Conservation (phyloP, 2,797 vertebrate genomes). For the Rhinoraja longicauda region DNA sequence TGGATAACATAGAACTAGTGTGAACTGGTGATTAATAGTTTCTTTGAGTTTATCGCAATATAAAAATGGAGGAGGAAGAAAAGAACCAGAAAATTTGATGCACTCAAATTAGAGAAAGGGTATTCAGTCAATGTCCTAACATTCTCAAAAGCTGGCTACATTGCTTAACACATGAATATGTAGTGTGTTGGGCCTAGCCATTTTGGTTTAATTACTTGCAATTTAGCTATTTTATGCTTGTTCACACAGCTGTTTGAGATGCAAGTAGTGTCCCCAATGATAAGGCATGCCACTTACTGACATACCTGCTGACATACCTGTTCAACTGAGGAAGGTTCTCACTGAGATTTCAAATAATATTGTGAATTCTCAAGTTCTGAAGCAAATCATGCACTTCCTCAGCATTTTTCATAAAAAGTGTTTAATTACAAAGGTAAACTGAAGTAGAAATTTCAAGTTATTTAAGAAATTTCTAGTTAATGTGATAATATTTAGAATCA, state of each 20-base stretch:
- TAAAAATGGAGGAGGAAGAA: not conserved
- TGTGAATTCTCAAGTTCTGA: not conserved
- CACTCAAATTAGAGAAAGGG: not conserved
- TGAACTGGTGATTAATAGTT: not conserved
- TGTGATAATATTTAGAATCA: not conserved
- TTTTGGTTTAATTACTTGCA: not conserved
- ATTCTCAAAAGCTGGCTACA: not conserved
- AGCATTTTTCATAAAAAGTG: not conserved
- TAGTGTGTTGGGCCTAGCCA: not conserved
- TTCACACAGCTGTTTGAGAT: not conserved
- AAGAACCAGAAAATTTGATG: not conserved
- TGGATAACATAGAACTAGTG: too few species aligned
- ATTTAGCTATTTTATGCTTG: not conserved
- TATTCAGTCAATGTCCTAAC: not conserved
- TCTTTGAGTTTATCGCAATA: not conserved
- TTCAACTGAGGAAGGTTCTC: not conserved
- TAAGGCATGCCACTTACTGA: not conserved
- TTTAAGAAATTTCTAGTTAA: not conserved
- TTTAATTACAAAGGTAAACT: not conserved
- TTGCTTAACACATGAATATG: not conserved
- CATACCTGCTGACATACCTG: not conserved
- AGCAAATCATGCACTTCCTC: not conserved
- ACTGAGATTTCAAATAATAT: not conserved
- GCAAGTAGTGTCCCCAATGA: not conserved
- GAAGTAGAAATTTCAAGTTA: not conserved